Evolutionary conservation across 1,140 invertebrate genomes (phyloP), one percentile per base, ranked within the genome.

Genomic region (Triops cancriformis): DNA sequence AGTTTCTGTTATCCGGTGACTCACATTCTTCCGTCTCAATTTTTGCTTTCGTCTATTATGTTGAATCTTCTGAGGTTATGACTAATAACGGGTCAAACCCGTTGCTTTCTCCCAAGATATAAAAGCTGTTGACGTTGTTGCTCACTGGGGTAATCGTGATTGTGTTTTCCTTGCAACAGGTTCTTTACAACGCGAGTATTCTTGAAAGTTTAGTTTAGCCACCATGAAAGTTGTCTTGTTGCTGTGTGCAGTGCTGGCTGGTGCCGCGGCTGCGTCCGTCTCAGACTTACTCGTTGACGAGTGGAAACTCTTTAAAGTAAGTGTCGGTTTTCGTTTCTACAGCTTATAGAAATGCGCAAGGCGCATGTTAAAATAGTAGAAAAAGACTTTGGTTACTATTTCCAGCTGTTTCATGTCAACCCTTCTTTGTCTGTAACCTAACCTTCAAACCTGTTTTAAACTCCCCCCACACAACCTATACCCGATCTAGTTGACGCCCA

Each of bases 261-360:
- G 72, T n/a, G 41, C 45, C 41, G n/a, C 41, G 14, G 78, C 78
- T 42, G 74, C 76, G 26, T 79, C 78, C 12, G 72, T 79, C n/a
- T 73, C 26, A 9, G 73, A 79, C 11, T 72, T 79, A 23, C 75
- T 79, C 26, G 72, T 72, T 28, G 78, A 79, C 73, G 78, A 79
- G 42, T 79, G 78, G 78, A 64, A 79, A 73, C 74, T 79, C 14
- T 79, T 73, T 37, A 79, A 79, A 73, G 78, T 79, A 77, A 43
- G 26, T 43, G 0, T 27, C 11, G 10, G 12, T 41, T n/a, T 43
- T 18, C 28, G n/a, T 37, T 31, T 7, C n/a, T 51, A 28, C 2
- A 37, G 31, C 45, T 37, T 26, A 10, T 18, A 28, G 9, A 18
- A 76, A 51, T 2, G 1, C 27, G 14, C 14, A n/a, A 5, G 73